Evolutionary conservation across 2,113 vertebrate genomes (phyloP), one percentile per base, ranked within the genome.

Genomic region (Oreochromis niloticus): DNA sequence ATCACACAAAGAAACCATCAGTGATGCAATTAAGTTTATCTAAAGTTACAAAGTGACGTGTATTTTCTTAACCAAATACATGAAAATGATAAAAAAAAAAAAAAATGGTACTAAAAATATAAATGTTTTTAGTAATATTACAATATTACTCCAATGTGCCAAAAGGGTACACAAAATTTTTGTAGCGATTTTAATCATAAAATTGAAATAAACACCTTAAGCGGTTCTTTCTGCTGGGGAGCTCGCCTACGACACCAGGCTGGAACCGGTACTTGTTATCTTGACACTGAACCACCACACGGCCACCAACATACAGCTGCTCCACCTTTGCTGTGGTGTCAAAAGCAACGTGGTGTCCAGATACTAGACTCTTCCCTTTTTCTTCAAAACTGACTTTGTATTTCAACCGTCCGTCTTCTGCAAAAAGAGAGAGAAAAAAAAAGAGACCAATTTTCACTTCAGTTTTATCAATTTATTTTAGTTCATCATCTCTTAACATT

Each of bases 341-440:
- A 1, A 97, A 97, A 2, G 98, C 98, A 1, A 99, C 96, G 86
- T 98, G 98, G 90, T 98, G 98, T 30, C 97, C 98, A 0, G 98
- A 98, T 7, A 99, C 96, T 17, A 98, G 93, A 81, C 97, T 97
- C 92, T 97, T 97, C 0, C 97, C 98, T 86, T 97, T 98, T 9
- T 97, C 97, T 30, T 98, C 97, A 83, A 98, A 99, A 39, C 96
- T 95, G 68, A 99, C 97, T 85, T 98, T 99, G 95, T 97, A 99
- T 27, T 97, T 98, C 78, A 89, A 12, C 8, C 82, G 88, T 3
- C 96, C 96, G 1, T 96, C 96, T 5, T 97, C 97, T 98, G 91
- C 19, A 95, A 36, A 41, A 7, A 66, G 12, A 39, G 75, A 5
- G 75, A 4, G 2, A 89, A 22, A 85, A 66, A 4, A 7, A 16